Base-by-base conservation (phyloP, 2,888 invertebrate species). In the Hirtodrosophila duncani region DNA sequence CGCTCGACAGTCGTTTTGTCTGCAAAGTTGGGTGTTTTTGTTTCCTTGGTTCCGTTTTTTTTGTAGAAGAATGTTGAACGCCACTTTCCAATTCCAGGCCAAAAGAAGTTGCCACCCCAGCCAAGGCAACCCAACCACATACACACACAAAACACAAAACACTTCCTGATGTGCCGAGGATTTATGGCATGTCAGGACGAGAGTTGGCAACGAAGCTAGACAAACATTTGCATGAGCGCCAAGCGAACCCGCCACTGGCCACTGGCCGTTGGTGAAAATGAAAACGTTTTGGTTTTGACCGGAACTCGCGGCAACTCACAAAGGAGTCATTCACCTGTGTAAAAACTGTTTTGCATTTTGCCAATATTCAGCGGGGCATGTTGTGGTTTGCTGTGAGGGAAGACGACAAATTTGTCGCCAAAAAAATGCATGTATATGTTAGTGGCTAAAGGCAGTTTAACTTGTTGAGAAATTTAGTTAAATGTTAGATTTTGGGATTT, bases 241-340 rank as follows among this genome's bases (percentile, higher is more conserved):
- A 50, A 57, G 37, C 56, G 14, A 58, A 13, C 36, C 24, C 56
- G 45, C 30, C 48, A 37, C 27, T 57, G 75, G 38, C 48, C 62
- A 45, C 18, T 63, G 71, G 57, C 45, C 46, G 23, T 38, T 45
- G 36, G 62, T 61, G 77, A 70, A 75, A 82, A 78, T 78, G 82
- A 77, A 75, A 82, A 83, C 61, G 61, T 34, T 41, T 36, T n/a
- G n/a, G n/a, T 68, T 71, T 84, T 85, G 85, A 82, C 85, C 84
- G 84, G 85, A 85, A 84, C 53, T 74, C 62, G 60, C 58, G 81
- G 68, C 83, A 81, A 72, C 65, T 67, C 70, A 72, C 67, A 61
- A 69, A 81, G 69, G 71, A 84, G 85, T 85, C 84, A 84, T 84
- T 85, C 85, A 84, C 84, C 84, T 80, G 83, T 65, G 66, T 38